Evolutionary conservation across 1,140 invertebrate species (phyloP).

Genomic region (Dendroctonus valens): DNA sequence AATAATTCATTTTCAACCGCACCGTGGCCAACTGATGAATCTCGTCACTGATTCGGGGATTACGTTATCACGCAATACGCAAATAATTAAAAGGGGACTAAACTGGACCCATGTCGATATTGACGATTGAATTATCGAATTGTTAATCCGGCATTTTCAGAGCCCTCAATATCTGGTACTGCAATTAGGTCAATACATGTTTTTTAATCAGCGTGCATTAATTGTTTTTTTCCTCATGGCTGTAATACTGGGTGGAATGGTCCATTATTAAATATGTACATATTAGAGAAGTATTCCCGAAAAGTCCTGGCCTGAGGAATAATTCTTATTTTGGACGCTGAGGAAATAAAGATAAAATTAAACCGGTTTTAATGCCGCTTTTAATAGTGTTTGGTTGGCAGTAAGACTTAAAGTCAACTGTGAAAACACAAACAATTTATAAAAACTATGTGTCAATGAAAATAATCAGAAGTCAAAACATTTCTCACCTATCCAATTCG

Average conservation of each 20-base stretch:
- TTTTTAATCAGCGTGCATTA: too few species aligned
- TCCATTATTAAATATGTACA: too few species aligned
- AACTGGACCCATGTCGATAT: slow-evolving; percentile 21
- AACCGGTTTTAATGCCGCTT: slow-evolving; percentile 33
- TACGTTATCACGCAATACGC: slow-evolving; percentile 27
- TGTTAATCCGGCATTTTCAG: slow-evolving; percentile 17
- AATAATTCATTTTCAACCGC: slow-evolving; percentile 21
- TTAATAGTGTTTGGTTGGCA: slow-evolving; percentile 37
- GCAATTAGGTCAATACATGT: background rate
- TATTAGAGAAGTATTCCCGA: too few species aligned
- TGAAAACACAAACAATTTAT: slow-evolving; percentile 37
- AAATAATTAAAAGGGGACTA: slow-evolving; percentile 31
- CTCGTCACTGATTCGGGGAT: slow-evolving; percentile 28
- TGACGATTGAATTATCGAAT: slow-evolving; percentile 18
- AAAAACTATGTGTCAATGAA: slow-evolving; percentile 37
- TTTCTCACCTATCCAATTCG: slow-evolving; percentile 34
- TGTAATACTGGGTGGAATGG: too few species aligned
- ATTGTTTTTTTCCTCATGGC: too few species aligned
- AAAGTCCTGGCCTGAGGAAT: background rate
- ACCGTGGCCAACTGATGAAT: slow-evolving; percentile 23
- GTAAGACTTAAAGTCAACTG: slow-evolving; percentile 35
- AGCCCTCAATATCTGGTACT: background rate
- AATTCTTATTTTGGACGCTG: slow-evolving; percentile 19
- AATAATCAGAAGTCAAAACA: slow-evolving; percentile 36
- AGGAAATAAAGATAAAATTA: slow-evolving; percentile 34